Base-by-base conservation (phyloP, 2,797 vertebrate species). In the Acanthornis magna region DNA sequence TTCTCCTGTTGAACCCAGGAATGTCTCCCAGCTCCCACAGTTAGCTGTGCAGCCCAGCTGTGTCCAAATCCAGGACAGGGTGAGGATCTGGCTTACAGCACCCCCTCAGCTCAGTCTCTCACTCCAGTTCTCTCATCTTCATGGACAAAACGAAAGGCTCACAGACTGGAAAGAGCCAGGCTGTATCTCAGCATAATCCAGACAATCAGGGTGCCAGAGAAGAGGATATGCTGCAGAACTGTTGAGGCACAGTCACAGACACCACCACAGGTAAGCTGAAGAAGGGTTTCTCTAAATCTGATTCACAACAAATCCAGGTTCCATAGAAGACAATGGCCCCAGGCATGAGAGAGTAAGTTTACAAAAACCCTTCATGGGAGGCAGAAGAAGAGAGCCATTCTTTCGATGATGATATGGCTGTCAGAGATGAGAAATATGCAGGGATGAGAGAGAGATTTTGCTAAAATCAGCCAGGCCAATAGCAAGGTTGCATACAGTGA, bases 261-360 rank as follows among this genome's bases (percentile, higher is more conserved):
- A 47, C 12, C 29, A 58, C 10, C 26, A 53, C 19, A 42, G 26
- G 9, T 25, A 51, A 62, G 21, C 10, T 36, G 54, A 76, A 78
- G 43, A 50, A 68, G 10, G 20, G 63, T 36, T 74, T 75, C 30
- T 50, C 34, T 54, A 32, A 67, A 76, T 70, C 22, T 43, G 34
- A 38, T 13, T 85, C 23, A 68, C 16, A 17, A 6, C 16, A 48
- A 12, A 4, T 57, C 76, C 32, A 54, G 25, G 32, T 57, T 27
- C 38, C 19, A 19, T 16, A 45, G 48, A 55, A 66, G 45, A 67
- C 16, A 27, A 74, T 30, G 30, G 12, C 2, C 15, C 42, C 42
- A 53, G 13, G 4, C 8, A 47, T 13, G 38, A 65, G 21, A 66
- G 2, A 43, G 0, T 7, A n/a, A 0, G 0, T 73, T 79, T 62